Evolutionary conservation across 2,888 invertebrate species (phyloP).

Genomic region (Perizoma flavofasciatum): DNA sequence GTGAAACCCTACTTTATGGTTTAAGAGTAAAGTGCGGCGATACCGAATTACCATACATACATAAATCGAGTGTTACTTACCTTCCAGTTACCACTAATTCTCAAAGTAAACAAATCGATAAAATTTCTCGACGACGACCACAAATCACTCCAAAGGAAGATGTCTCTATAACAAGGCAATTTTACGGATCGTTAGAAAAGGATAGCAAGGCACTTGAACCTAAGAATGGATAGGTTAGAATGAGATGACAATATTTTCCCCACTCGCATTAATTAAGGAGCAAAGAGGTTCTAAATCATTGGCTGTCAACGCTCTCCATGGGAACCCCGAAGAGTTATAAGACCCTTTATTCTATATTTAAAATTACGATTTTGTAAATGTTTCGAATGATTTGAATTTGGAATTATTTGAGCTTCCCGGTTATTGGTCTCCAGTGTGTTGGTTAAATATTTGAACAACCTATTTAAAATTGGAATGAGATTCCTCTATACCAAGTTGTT

Average conservation of each 20-base stretch:
- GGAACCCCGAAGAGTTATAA: constrained; percentile 81
- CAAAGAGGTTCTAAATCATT: constrained; percentile 78
- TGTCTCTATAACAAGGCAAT: constrained; percentile 76
- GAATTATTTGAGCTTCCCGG: constrained; percentile 45
- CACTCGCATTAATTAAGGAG: constrained; percentile 77
- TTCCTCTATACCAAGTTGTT: too few relatives aligned
- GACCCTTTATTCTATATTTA: constrained; percentile 82
- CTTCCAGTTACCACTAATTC: constrained; percentile 69
- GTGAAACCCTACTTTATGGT: constrained; percentile 29
- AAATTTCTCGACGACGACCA: constrained; percentile 65
- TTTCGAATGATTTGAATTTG: constrained; percentile 71
- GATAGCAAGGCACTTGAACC: constrained; percentile 40
- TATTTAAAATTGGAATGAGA: constrained; percentile 34
- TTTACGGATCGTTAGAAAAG: constrained; percentile 56
- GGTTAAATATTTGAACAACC: constrained; percentile 39
- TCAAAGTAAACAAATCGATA: constrained; percentile 81
- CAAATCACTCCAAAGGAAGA: constrained; percentile 76
- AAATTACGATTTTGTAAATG: constrained; percentile 80
- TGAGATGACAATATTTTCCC: constrained; percentile 56
- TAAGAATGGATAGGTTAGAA: constrained; percentile 46
- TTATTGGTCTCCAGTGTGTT: constrained; percentile 66
- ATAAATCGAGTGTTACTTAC: constrained; percentile 60
- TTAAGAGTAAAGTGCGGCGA: constrained; percentile 55
- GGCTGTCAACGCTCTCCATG: constrained; percentile 81
- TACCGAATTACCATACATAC: constrained; percentile 67